phyloP scores from a whole-genome alignment of 1,140 invertebrate genomes.

The Sipha flava region DNA sequence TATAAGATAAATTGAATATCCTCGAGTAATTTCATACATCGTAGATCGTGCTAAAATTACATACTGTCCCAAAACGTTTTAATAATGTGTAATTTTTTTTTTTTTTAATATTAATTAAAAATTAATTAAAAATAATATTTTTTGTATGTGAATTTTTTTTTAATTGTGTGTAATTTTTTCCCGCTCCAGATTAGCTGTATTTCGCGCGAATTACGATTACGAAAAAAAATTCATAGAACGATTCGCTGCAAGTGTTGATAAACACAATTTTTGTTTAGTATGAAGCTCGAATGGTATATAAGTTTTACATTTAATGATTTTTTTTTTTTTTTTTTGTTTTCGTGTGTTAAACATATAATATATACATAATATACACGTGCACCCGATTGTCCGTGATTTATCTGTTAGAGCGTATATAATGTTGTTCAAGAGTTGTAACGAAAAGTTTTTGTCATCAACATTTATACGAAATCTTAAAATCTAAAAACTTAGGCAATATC shows the following conservation, averaged over 20 bases:
- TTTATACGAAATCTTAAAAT: not conserved
- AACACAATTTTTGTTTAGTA: not conserved
- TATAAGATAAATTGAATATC: no score
- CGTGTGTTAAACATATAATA: not conserved
- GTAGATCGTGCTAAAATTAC: no score
- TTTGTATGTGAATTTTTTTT: no score
- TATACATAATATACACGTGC: constrained; percentile 3
- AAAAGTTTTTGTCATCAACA: not conserved
- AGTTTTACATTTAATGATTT: not conserved
- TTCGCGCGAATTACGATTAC: no score
- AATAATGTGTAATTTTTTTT: no score
- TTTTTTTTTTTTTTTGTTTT: not conserved
- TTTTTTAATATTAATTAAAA: no score
- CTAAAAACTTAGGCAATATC: not conserved
- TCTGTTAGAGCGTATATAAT: not conserved
- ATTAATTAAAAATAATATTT: no score
- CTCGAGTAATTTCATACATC: no score
- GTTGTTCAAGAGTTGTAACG: not conserved
- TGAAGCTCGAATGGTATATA: not conserved
- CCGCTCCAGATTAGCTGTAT: no score
- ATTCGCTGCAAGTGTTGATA: not conserved
- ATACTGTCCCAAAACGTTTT: no score
- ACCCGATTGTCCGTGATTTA: not conserved
- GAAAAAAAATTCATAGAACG: not conserved
- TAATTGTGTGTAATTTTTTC: no score